Conservation (phyloP, 2,888 invertebrate genomes). For the Melanotus villosus region DNA sequence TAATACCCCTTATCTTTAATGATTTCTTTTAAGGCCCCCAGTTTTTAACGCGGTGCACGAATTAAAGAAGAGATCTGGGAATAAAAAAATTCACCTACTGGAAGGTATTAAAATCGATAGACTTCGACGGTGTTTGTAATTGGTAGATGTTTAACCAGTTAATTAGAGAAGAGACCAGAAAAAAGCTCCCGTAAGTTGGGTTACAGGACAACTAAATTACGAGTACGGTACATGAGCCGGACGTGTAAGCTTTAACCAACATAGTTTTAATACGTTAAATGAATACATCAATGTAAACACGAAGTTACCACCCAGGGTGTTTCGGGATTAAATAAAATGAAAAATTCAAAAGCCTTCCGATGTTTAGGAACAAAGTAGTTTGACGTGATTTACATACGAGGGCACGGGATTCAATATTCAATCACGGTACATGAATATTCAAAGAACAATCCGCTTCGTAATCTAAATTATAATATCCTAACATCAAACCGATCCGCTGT, state of each 20-base stretch:
- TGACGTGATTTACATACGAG: constrained; percentile 45
- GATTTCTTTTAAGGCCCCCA: constrained; percentile 12
- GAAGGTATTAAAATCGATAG: neutral
- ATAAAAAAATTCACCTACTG: neutral
- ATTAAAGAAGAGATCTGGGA: constrained; percentile 5
- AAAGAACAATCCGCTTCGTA: constrained; percentile 43
- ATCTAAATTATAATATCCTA: constrained; percentile 46
- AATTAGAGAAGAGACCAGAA: neutral
- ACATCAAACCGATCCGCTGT: constrained; percentile 34
- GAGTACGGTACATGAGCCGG: neutral
- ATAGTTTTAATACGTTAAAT: constrained; percentile 24
- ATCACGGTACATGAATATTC: constrained; percentile 48
- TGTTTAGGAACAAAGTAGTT: constrained; percentile 42
- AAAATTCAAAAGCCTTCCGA: constrained; percentile 46
- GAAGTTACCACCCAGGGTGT: constrained; percentile 34
- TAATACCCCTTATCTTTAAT: constrained; percentile 23
- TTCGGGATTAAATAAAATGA: constrained; percentile 39
- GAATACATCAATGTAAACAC: constrained; percentile 31
- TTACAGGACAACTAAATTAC: neutral
- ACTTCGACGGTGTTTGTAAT: neutral
- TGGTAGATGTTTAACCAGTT: neutral
- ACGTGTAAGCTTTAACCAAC: neutral
- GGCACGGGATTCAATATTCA: constrained; percentile 46
- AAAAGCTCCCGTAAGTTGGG: neutral
- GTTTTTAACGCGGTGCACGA: constrained; percentile 13